Base-by-base conservation (phyloP, 2,888 invertebrate genomes). In the Apotomis turbidana region DNA sequence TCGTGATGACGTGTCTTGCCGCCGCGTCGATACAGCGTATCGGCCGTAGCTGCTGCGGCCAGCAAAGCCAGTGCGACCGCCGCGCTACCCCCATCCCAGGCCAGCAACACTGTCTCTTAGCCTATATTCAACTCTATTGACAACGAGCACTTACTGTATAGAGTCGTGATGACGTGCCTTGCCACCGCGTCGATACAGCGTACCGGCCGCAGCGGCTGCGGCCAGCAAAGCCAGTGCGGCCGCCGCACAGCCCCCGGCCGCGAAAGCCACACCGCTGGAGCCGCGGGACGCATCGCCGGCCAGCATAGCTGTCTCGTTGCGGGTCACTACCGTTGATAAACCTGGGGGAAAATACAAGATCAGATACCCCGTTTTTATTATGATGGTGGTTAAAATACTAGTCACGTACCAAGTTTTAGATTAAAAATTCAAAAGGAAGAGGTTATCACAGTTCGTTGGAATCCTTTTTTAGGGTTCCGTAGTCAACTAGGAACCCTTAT, bases 171-270 rank as follows among this genome's bases (percentile, higher is more conserved):
- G 94, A 38, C 95, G 90, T 49, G 95, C 94, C 82, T 96, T 96
- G 82, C 94, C 95, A 78, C 95, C 95, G 71, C 95, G 92, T 73
- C 95, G 94, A 81, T 96, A 96, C 78, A 96, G 83, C 6, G 95
- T 95, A 46, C 96, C 95, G 6, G 95, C 95, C 3, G 96, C 95
- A 0, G 95, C 95, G 3, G 95, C 95, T 41, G 96, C 95, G 0
- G 96, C 95, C 13, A 97, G 93, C 75, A 93, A 75, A 27, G 95
- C 94, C 62, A 96, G 90, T 64, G 96, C 94, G 12, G 96, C 97
- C 68, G 97, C 95, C 0, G 97, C 97, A 88, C 97, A 97, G 52
- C 97, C 97, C 0, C 97, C 96, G 0, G 97, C 97, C 4, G 97
- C 96, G 82, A 97, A 96, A 74, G 97, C 89, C 1, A 96, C 96